Evolutionary conservation across 2,888 invertebrate species (phyloP).

Genomic region (Eurois occulta): DNA sequence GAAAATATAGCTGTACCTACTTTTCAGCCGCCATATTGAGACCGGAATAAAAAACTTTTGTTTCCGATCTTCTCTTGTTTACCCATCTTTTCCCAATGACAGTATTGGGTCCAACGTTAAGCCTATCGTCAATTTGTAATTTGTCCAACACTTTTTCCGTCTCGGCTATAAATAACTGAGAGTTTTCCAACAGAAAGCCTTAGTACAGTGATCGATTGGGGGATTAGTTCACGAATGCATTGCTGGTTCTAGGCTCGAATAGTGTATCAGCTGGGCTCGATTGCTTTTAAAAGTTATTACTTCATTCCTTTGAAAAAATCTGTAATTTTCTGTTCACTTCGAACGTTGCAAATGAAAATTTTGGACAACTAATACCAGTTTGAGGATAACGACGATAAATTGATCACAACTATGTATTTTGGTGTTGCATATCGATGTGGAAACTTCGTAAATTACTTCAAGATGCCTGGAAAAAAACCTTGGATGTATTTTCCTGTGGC

Average conservation of each 20-base stretch:
- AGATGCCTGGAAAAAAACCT: background rate
- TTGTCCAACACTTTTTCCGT: slow-evolving; percentile 37
- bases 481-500: background rate
- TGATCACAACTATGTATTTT: background rate
- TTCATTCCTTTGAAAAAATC: background rate
- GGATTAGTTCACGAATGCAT: slow-evolving; percentile 43
- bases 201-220: slow-evolving; percentile 54
- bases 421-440: background rate
- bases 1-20: background rate
- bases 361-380: background rate
- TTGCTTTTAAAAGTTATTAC: background rate
- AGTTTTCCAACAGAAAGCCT: slow-evolving; percentile 55
- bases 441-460: background rate
- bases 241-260: slow-evolving; percentile 1
- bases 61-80: slow-evolving; percentile 20
- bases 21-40: background rate
- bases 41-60: slow-evolving; percentile 7
- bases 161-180: slow-evolving; percentile 47
- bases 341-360: background rate
- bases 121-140: slow-evolving; percentile 48
- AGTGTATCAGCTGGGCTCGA: slow-evolving; percentile 6
- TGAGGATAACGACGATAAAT: background rate
- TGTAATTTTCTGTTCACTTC: background rate
- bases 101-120: slow-evolving; percentile 12
- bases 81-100: slow-evolving; percentile 21